Evolutionary conservation across 2,797 vertebrate species (phyloP), one percentile per base, ranked within the genome.

Genomic region (Alectoris magna): DNA sequence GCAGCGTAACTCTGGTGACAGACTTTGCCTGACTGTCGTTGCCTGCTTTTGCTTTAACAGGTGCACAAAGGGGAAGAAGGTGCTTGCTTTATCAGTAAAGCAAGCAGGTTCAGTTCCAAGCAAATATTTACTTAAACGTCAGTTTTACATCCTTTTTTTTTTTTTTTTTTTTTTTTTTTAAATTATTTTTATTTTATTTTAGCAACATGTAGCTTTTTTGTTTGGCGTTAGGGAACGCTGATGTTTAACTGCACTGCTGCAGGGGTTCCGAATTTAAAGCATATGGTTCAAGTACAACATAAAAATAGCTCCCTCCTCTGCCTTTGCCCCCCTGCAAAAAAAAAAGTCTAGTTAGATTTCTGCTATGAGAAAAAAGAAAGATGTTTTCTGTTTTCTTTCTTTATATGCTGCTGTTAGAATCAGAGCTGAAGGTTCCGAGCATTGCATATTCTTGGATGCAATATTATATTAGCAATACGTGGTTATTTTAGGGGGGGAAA

Each of bases 81-180:
- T 29, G 14, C 22, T 67, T 62, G 31, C 29, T 78, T 84, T 94
- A 51, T 53, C 71, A 84, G 59, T 39, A 43, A 78, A 69, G 76
- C 10, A 38, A 75, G 44, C 31, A 75, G 59, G 62, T 56, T 36
- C 10, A 75, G n/a, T 87, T 66, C 26, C 53, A 88, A 75, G 46
- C 39, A 95, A 88, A 67, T 91, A 78, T 69, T 90, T 91, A 49
- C 69, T 67, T 66, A 59, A 91, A 67, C 74, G 53, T 11, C 53
- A n/a, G 16, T 79, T 83, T 68, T 49, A 12, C 39, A 31, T 90
- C 0, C 31, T 48, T 70, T 72, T 72, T 84, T 24, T 51, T 53
- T 31, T 55, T 31, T 31, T 29, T 41, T 44, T 70, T 72, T 72
- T 81, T 27, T 24, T 53, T 31, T 55, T 55, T 31, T 29, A 31